A percentile compares a stretch with the other conserved stretches of the same genome.
These are phyloP conservation scores for Cheilinus undulatus DNA, from an alignment of 2,113 vertebrate genomes.

Conservation along the genomic window DNA sequence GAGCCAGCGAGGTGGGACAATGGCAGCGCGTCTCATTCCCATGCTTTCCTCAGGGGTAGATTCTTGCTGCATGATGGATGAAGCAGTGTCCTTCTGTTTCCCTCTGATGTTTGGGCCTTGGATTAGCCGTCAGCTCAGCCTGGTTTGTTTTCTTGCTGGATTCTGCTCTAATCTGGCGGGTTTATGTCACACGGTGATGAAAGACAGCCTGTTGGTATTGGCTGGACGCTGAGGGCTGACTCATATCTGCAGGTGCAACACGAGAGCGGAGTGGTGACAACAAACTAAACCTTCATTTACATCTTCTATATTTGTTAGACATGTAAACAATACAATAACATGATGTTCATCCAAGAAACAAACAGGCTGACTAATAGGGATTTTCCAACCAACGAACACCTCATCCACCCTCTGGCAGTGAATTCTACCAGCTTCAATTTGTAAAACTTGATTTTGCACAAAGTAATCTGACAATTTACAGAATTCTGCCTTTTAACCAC, in stretches of 20 bases:
- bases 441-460: conserved; percentile 50
- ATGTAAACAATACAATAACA: conserved; percentile 21
- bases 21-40: conserved; percentile 30
- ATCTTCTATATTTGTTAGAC: conserved; percentile 13
- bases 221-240: conserved; percentile 60
- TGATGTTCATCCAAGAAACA: background rate
- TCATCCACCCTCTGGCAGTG: conserved; percentile 13
- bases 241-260: conserved; percentile 76
- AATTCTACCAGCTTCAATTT: conserved; percentile 48
- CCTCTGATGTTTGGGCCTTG: conserved; percentile 75
- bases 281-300: conserved; percentile 22
- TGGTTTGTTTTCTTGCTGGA: conserved; percentile 76
- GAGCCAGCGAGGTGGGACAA: conserved; percentile 56
- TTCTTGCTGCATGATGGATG: conserved; percentile 64
- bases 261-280: conserved; percentile 47
- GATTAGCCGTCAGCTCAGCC: conserved; percentile 73
- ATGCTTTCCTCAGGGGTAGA: conserved; percentile 73
- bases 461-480: conserved; percentile 48
- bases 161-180: conserved; percentile 70
- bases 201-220: conserved; percentile 77
- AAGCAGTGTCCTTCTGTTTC: conserved; percentile 61
- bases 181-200: conserved; percentile 78
- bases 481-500: conserved; percentile 43
- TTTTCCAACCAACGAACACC: conserved; percentile 1
- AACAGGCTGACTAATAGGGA: conserved; percentile 5